Percentiles rank a stretch among this genome's conserved stretches.
Evolutionary conservation across 1,140 invertebrate species (phyloP).

Genomic region (Ladona fulva): DNA sequence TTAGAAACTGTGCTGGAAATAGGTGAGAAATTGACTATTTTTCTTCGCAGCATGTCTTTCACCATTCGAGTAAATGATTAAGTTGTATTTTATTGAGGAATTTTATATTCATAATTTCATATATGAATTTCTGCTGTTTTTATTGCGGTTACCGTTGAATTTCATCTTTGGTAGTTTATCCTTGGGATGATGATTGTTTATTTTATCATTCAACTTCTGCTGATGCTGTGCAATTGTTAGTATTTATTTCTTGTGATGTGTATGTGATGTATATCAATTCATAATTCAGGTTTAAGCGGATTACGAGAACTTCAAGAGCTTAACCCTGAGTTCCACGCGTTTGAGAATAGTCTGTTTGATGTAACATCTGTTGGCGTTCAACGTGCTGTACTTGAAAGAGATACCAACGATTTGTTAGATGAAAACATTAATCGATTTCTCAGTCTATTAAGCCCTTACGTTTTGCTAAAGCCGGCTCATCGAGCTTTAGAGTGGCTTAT

Average conservation of each 20-base stretch:
- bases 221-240: no score
- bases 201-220: no score
- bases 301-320: constrained; percentile 58
- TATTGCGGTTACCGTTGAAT: no score
- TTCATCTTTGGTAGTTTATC: no score
- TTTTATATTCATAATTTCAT: constrained; percentile 13
- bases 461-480: constrained; percentile 71
- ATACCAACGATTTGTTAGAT: constrained; percentile 69
- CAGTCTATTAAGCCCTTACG: constrained; percentile 72
- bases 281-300: constrained; percentile 50
- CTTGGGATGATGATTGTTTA: no score
- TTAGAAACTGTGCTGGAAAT: constrained; percentile 74
- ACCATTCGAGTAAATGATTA: no score
- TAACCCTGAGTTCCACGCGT: constrained; percentile 58
- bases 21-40: constrained; percentile 38
- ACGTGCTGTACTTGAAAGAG: constrained; percentile 61
- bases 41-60: no score
- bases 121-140: no score
- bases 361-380: constrained; percentile 62
- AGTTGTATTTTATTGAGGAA: constrained; percentile 16
- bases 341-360: constrained; percentile 66
- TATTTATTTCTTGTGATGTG: no score
- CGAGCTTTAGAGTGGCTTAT: constrained; percentile 91
- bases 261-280: constrained; percentile 25
- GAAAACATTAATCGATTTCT: constrained; percentile 70